Evolutionary conservation across 2,888 invertebrate species (phyloP), one percentile per base, ranked within the genome.

Genomic region (Thyatira batis): DNA sequence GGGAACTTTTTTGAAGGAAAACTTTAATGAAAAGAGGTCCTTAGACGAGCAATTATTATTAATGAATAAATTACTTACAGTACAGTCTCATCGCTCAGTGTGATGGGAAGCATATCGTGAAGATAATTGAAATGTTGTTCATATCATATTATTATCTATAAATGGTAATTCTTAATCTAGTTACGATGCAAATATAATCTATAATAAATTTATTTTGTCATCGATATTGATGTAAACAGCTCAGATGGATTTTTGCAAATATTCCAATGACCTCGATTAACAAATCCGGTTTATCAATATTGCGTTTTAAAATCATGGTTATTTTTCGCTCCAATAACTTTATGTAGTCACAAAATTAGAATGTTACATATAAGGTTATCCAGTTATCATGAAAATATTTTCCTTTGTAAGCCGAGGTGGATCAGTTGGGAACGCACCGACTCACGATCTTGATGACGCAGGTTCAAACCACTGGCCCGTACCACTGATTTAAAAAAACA

Each of bases 1-100:
- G 69, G 71, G 78, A 81, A 76, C 78, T 84, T 82, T 79, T 39
- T 79, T 73, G 82, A 82, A 79, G 73, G 60, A 64, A 84, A 84
- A 84, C 80, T 84, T 85, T 70, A 55, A 58, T 49, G 60, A 52
- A 62, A 65, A 63, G 59, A 60, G 60, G 58, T 63, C 57, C 59
- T 60, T 62, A 61, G 52, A 52, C 46, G 52, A 56, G 54, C 53
- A 56, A 60, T 52, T 64, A 60, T 60, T 61, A 4, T 25, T n/a
- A 39, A 39, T n/a, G 23, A 3, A 46, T 13, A 11, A n/a, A 23
- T 13, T 23, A 46, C 25, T 46, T 13, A 13, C 46, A 46, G 3
- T 8, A 25, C 39, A 45, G 20, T 39, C 39, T 39, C 39, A 11
- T 10, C 17, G 28, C 33, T 46, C 39, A 21, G 20, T 20, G 21